A percentile compares a stretch with the other conserved stretches of the same genome.
Conservation (phyloP, 1,140 invertebrate genomes). For the Macrobrachium rosenbergii region DNA sequence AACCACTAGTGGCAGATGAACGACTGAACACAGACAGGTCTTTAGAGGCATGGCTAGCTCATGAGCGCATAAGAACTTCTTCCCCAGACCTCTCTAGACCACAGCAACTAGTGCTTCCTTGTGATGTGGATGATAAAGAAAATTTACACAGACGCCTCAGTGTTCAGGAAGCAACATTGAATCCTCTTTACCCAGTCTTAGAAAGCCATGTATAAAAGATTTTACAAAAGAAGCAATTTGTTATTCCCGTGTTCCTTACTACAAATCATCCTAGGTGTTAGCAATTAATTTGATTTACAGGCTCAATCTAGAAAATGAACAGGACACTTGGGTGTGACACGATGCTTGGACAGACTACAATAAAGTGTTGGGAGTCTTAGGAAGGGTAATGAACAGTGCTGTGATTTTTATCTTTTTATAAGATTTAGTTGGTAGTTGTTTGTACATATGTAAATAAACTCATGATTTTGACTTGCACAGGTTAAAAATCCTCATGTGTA, state of each 20-base stretch:
- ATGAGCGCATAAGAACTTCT: slow-evolving; percentile 60
- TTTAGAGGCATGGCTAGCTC: slow-evolving; percentile 54
- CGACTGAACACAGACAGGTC: slow-evolving; percentile 48
- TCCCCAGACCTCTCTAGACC: slow-evolving; percentile 61
- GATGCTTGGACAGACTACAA: slow-evolving; percentile 12
- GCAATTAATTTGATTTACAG: no score
- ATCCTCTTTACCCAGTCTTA: slow-evolving; percentile 61
- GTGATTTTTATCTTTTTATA: slow-evolving; percentile 55
- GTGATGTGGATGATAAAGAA: slow-evolving; percentile 43
- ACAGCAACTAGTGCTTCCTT: slow-evolving; percentile 54
- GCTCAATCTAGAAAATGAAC: neutral
- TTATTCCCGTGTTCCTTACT: neutral
- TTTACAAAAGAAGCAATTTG: slow-evolving; percentile 1
- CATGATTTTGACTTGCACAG: slow-evolving; percentile 53
- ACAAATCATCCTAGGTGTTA: neutral
- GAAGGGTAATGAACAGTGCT: slow-evolving; percentile 63
- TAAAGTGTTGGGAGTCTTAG: slow-evolving; percentile 47
- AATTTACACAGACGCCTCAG: slow-evolving; percentile 53
- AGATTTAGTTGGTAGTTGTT: slow-evolving; percentile 38
- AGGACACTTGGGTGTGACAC: neutral
- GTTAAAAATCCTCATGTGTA: slow-evolving; percentile 52
- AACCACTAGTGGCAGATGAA: slow-evolving; percentile 67
- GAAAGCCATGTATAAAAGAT: slow-evolving; percentile 62
- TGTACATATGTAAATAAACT: slow-evolving; percentile 17
- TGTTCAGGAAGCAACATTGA: slow-evolving; percentile 57